These are phyloP conservation scores for Enteromius unitaeniatus DNA, from an alignment of 2,797 vertebrate genomes.

Conservation along the genomic window DNA sequence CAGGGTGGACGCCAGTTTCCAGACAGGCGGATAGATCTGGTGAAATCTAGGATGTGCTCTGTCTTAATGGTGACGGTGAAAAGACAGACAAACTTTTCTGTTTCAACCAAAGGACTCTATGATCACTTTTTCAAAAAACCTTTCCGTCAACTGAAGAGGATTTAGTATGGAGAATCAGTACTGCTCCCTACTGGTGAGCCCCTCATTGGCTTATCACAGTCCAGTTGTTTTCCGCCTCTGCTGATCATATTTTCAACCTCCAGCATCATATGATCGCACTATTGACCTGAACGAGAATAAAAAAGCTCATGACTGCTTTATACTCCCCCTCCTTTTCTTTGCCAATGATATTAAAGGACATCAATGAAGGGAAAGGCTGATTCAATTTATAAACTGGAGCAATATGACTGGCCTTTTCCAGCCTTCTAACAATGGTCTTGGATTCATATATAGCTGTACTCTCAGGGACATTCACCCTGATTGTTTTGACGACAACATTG, in stretches of 20 bases:
- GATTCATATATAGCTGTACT: neutral
- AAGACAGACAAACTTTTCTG: neutral
- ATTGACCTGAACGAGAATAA: slow-evolving; percentile 52
- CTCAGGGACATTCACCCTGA: slow-evolving; percentile 19
- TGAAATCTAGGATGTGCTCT: slow-evolving; percentile 25
- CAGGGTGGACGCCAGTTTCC: slow-evolving; percentile 1
- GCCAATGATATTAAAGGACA: slow-evolving; percentile 49
- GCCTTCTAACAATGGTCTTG: slow-evolving; percentile 35
- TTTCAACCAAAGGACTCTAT: neutral
- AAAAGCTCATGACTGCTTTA: slow-evolving; percentile 69
- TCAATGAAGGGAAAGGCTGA: slow-evolving; percentile 16
- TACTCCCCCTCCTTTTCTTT: neutral
- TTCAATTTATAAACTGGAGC: slow-evolving; percentile 19
- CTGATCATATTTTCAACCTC: slow-evolving; percentile 31
- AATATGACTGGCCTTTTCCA: slow-evolving; percentile 23
- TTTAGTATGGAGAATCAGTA: neutral
- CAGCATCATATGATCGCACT: slow-evolving; percentile 68
- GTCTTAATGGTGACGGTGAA: slow-evolving; percentile 6
- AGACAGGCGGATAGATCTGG: neutral
- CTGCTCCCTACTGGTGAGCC: slow-evolving; percentile 48
- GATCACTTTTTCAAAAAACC: neutral
- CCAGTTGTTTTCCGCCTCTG: slow-evolving; percentile 22
- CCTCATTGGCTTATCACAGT: slow-evolving; percentile 4
- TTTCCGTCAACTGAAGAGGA: neutral
- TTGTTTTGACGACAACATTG: slow-evolving; percentile 25